Conservation (phyloP, 2,113 vertebrate genomes). For the Scophthalmus maximus region DNA sequence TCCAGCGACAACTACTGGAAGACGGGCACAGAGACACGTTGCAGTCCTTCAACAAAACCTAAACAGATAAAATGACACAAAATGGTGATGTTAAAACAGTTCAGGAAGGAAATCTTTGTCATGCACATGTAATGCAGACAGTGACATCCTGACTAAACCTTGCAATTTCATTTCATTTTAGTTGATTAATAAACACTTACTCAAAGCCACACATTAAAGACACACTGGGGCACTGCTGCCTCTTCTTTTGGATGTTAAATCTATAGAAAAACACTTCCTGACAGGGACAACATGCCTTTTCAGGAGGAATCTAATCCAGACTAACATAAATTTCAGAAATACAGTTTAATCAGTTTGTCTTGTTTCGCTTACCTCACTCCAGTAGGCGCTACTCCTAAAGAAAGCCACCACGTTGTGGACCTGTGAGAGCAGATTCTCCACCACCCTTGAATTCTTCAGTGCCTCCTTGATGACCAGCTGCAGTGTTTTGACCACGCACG, state of each 20-base stretch:
- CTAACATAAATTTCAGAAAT: neutral
- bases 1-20: conserved; percentile 76
- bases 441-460: conserved; percentile 79
- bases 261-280: neutral
- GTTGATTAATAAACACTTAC: neutral
- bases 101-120: neutral
- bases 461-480: conserved; percentile 82
- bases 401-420: conserved; percentile 80
- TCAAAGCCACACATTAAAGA: neutral
- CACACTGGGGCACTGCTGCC: neutral
- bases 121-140: too few relatives aligned
- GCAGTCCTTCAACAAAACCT: conserved; percentile 77
- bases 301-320: neutral
- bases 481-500: conserved; percentile 69
- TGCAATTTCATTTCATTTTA: too few relatives aligned
- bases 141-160: too few relatives aligned
- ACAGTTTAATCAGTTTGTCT: neutral
- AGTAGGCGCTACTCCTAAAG: conserved; percentile 79
- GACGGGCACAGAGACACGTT: conserved; percentile 73
- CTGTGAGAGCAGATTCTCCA: conserved; percentile 80
- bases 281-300: neutral
- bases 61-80: neutral
- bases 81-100: neutral
- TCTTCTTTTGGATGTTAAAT: neutral
- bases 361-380: conserved; percentile 74